Base-by-base conservation (phyloP, 2,888 invertebrate genomes). In the Noctua fimbriata region DNA sequence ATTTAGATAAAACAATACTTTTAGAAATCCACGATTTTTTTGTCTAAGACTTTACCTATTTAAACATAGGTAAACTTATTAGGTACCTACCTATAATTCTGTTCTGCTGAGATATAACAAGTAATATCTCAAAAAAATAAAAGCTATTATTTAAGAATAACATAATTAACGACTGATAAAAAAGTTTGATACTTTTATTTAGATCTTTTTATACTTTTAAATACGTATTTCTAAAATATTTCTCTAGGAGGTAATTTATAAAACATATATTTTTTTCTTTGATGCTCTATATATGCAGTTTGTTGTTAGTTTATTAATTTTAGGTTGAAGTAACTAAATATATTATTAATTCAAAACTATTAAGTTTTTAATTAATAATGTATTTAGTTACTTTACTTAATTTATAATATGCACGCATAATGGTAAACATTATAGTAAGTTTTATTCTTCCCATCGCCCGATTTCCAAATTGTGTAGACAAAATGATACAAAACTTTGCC, bases 21-120 rank as follows among this genome's bases (percentile, higher is more conserved):
- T 69, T 49, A 58, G 16, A 73, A 69, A 36, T 36, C n/a, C 47
- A 52, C 41, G 1, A 41, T 49, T 24, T 1, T 52, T 65, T 73
- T 73, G 12, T 65, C 12, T 18, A 5, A 18, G 18, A 41, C 28
- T 44, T 52, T 24, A 74, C 2, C 21, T 32, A 21, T 12, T n/a
- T n/a, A n/a, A n/a, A 24, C 28, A 49, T 21, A 73, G n/a, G 21
- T 63, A 52, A 63, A 73, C 49, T 6, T 21, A 52, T 21, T 52
- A 52, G 18, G 49, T 49, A 16, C 21, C 21, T 52, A 7, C 7
- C 21, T 9, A 55, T 55, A 55, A 55, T 55, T 55, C 10, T 24
- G 10, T 55, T 24, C 55, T 18, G 36, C 58, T 47, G 21, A 75
- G 41, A 75, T 55, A 77, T n/a, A 55, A 55, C 32, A 66, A 65